These are phyloP conservation scores for Drosophila ustulata DNA, from an alignment of 2,888 invertebrate genomes.

Conservation along the genomic window DNA sequence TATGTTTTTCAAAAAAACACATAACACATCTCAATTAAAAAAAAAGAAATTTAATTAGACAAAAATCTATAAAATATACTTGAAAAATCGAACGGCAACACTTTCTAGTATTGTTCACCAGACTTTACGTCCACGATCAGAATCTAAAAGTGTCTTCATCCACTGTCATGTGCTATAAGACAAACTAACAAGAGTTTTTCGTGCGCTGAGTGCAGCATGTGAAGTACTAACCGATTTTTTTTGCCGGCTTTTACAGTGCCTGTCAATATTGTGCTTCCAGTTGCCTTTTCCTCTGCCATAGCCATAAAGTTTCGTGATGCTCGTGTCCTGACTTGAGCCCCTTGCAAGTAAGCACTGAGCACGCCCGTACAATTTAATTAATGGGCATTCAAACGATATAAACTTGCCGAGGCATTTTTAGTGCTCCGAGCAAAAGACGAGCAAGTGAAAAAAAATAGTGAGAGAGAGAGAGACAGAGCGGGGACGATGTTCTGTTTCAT, in stretches of 20 bases:
- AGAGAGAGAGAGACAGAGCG: background rate
- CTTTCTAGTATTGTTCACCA: too few relatives aligned
- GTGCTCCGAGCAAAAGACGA: constrained; percentile 46
- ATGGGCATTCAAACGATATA: constrained; percentile 80
- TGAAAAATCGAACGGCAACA: too few relatives aligned
- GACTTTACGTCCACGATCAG: background rate
- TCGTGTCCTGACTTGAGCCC: constrained; percentile 27
- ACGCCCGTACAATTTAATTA: constrained; percentile 77
- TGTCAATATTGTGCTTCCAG: constrained; percentile 48
- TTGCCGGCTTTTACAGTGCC: constrained; percentile 28
- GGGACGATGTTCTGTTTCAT: constrained; percentile 54
- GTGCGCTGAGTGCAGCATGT: constrained; percentile 17
- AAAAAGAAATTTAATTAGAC: too few relatives aligned
- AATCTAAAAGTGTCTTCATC: too few relatives aligned
- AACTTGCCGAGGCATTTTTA: constrained; percentile 75
- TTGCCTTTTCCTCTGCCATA: constrained; percentile 42
- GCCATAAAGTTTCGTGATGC: constrained; percentile 49
- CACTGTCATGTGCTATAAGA: background rate
- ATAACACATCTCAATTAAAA: too few relatives aligned
- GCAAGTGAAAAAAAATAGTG: background rate
- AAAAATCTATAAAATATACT: too few relatives aligned
- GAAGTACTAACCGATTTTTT: background rate
- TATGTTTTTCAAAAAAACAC: too few relatives aligned
- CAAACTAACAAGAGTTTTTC: constrained; percentile 3
- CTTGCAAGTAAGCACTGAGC: constrained; percentile 35